Percentiles rank a stretch among this genome's conserved stretches.
phyloP scores from a whole-genome alignment of 2,888 invertebrate genomes.

The Cephus spinipes region DNA sequence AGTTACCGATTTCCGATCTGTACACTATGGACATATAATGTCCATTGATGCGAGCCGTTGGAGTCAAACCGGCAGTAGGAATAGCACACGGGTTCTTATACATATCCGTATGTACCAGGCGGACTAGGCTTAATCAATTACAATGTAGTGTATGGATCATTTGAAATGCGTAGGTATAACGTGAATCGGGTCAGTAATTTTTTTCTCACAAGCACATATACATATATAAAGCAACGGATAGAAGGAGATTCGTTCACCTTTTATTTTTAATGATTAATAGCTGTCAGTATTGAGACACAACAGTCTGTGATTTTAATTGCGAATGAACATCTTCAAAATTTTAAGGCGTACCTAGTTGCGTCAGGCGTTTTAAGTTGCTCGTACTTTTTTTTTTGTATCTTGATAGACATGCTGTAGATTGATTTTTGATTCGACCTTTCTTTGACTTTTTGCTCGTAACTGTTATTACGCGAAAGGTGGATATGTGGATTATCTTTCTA shows the following conservation, averaged over 20 bases:
- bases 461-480: background rate
- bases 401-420: background rate
- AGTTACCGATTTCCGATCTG: constrained; percentile 3
- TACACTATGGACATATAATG: background rate
- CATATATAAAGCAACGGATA: background rate
- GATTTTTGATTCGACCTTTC: background rate
- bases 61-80: background rate
- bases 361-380: background rate
- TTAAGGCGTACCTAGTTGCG: background rate
- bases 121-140: background rate
- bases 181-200: background rate
- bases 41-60: background rate
- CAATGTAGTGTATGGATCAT: background rate
- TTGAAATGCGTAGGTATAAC: background rate
- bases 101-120: background rate
- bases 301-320: background rate
- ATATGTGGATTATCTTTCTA: background rate
- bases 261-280: background rate
- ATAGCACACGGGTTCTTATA: background rate
- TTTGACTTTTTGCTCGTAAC: background rate
- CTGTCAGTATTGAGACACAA: background rate
- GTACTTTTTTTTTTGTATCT: too few species aligned
- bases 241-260: background rate
- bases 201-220: background rate
- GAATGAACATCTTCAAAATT: background rate